These are phyloP conservation scores for Lysiphlebus fabarum DNA, from an alignment of 1,140 invertebrate species.

Conservation along the genomic window DNA sequence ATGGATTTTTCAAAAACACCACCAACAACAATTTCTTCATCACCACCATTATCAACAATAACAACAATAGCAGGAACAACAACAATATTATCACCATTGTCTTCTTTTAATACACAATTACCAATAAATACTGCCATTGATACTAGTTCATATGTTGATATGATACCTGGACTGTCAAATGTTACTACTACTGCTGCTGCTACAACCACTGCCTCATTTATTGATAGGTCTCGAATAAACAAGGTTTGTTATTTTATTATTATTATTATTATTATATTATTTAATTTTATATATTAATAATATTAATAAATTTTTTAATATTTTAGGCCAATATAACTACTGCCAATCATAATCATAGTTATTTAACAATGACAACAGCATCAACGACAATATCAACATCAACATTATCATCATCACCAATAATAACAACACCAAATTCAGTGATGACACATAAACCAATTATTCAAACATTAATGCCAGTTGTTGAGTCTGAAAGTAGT, in stretches of 20 bases:
- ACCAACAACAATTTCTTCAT: slow-evolving; percentile 39
- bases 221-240: slow-evolving; percentile 53
- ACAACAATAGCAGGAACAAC: slow-evolving; percentile 34
- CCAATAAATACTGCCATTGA: slow-evolving; percentile 49
- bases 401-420: slow-evolving; percentile 21
- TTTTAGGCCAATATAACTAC: slow-evolving; percentile 40
- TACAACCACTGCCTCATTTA: slow-evolving; percentile 48
- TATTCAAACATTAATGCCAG: slow-evolving; percentile 49
- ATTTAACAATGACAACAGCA: slow-evolving; percentile 30
- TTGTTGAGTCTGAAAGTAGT: slow-evolving; percentile 50
- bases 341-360: slow-evolving; percentile 49
- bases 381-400: slow-evolving; percentile 36
- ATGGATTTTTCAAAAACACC: slow-evolving; percentile 67
- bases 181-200: slow-evolving; percentile 39
- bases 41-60: slow-evolving; percentile 40
- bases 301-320: background rate
- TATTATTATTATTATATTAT: no score
- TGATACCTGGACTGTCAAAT: slow-evolving; percentile 53
- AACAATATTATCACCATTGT: slow-evolving; percentile 40
- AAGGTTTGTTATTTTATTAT: slow-evolving; percentile 37
- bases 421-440: slow-evolving; percentile 41
- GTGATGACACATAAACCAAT: slow-evolving; percentile 43
- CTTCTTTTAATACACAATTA: slow-evolving; percentile 38
- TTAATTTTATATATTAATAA: background rate
- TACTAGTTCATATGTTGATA: slow-evolving; percentile 59